Base-by-base conservation (phyloP, 2,888 invertebrate species). In the Spialia ferax region DNA sequence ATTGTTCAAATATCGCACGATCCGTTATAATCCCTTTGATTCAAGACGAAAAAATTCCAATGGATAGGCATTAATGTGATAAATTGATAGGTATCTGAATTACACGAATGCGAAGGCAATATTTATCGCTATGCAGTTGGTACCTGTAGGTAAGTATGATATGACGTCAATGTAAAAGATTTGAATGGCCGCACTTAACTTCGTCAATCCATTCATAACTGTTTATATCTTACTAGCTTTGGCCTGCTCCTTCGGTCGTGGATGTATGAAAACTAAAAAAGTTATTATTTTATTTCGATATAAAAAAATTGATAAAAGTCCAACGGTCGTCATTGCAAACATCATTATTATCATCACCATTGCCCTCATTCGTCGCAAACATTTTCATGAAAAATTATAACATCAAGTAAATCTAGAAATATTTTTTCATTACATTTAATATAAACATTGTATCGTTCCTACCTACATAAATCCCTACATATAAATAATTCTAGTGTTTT, bases 191-290 rank as follows among this genome's bases (percentile, higher is more conserved):
- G 54, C 54, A 23, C 15, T 8, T 26, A n/a, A 4, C 54, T n/a
- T 13, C n/a, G 54, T 55, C 26, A 22, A 59, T 59, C 23, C 59
- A 59, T 59, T 59, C 42, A 59, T 59, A 48, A 48, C n/a, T 45
- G 45, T 48, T 18, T 56, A 20, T 55, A 32, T 55, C 55, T 55
- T 26, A 29, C n/a, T 29, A 55, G 55, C 20, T 26, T 15, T 26
- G 6, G 20, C 13, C 22, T 52, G 52, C 13, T 52, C 22, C 50
- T 22, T 50, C 11, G 22, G 50, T 5, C 22, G 15, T 42, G 15
- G 8, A 42, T 42, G 15, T 42, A 42, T 32, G 10, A 32, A 32
- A 32, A 42, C n/a, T n/a, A n/a, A 29, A 29, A 35, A 0, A 11
- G 35, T 11, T 13, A 35, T 35, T 35, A 35, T 35, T 35, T 11